A percentile compares a stretch with the other conserved stretches of the same genome.
Conservation (phyloP, 2,797 vertebrate genomes). For the Limosa lapponica region DNA sequence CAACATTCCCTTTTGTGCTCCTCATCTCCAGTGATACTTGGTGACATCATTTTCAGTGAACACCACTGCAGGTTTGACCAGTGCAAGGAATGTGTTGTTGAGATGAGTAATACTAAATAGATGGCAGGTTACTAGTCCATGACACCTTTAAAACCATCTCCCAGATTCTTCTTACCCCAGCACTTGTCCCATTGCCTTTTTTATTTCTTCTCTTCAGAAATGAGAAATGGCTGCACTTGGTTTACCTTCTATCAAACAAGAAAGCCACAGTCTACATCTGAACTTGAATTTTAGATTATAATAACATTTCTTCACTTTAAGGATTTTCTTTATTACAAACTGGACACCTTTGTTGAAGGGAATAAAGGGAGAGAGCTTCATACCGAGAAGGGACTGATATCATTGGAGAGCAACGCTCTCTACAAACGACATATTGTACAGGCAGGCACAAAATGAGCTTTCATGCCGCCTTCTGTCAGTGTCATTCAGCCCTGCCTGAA, state of each 20-base stretch:
- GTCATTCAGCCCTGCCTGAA: conserved; percentile 79
- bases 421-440: conserved; percentile 76
- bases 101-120: not conserved
- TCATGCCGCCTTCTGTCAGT: conserved; percentile 74
- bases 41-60: not conserved
- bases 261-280: conserved; percentile 49
- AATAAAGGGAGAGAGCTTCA: conserved; percentile 72
- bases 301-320: conserved; percentile 56
- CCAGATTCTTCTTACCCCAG: not conserved
- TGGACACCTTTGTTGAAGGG: conserved; percentile 67
- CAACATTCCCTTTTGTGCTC: not conserved
- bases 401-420: conserved; percentile 65
- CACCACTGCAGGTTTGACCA: not conserved
- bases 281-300: conserved; percentile 70
- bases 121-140: not conserved
- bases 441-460: conserved; percentile 77
- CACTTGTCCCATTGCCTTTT: not conserved
- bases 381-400: conserved; percentile 68
- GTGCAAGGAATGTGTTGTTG: not conserved
- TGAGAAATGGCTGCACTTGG: conserved; percentile 1
- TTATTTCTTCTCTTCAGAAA: not conserved
- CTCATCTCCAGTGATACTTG: not conserved
- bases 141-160: not conserved
- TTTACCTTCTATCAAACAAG: conserved; percentile 37
- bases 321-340: conserved; percentile 61